A percentile compares a stretch with the other conserved stretches of the same genome.
These are phyloP conservation scores for Neocrepidodera transversa DNA, from an alignment of 2,888 invertebrate species.

Conservation along the genomic window DNA sequence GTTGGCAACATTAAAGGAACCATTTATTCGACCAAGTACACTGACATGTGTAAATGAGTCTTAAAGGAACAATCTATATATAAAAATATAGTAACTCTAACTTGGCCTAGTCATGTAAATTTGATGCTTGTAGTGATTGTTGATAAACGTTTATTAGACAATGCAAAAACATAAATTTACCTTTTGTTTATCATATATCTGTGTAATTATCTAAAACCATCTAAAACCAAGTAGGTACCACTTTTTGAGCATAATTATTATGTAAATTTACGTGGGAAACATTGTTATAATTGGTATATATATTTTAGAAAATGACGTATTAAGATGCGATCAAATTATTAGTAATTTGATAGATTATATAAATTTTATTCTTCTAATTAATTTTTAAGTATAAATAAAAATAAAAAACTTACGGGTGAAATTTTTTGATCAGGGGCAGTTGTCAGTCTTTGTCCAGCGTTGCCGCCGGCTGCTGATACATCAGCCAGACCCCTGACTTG, in stretches of 20 bases:
- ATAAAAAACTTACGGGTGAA: constrained; percentile 68
- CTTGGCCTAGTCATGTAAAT: no score
- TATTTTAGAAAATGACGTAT: neutral
- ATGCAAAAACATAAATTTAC: no score
- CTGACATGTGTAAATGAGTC: no score
- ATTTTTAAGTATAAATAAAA: no score
- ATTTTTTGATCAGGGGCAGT: constrained; percentile 68
- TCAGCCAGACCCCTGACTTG: constrained; percentile 88
- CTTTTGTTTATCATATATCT: neutral
- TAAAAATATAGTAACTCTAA: no score
- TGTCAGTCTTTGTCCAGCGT: constrained; percentile 58
- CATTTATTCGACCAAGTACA: no score
- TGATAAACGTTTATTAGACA: neutral
- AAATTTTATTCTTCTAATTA: no score
- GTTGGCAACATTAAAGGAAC: no score
- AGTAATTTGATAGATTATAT: no score
- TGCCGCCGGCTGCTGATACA: constrained; percentile 66
- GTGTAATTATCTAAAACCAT: neutral
- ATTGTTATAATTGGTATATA: neutral
- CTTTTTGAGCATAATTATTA: neutral
- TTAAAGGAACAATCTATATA: no score
- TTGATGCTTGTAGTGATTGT: no score
- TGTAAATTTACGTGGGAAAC: neutral
- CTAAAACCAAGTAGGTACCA: neutral
- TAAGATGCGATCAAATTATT: no score